Base-by-base conservation (phyloP, 2,113 vertebrate species). In the Psittacara wagleri region DNA sequence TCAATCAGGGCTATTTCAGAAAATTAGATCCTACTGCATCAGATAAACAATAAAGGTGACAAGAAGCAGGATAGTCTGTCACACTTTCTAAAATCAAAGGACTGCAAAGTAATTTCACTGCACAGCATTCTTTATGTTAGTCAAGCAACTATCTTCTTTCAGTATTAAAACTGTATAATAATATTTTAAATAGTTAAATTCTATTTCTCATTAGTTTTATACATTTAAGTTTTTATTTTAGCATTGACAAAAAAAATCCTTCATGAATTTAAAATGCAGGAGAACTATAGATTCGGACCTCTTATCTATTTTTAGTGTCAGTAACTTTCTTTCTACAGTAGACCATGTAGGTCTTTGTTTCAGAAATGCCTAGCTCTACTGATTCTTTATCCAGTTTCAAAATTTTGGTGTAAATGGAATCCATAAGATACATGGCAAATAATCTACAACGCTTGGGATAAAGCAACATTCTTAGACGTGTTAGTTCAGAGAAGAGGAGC, bases 391-490 rank as follows among this genome's bases (percentile, higher is more conserved):
- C 27, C 23, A 7, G 28, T 14, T 22, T 24, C 9, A 62, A 92
- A 87, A 16, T 39, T 64, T 27, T 49, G 29, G 9, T 44, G 19
- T 49, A 70, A 31, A 9, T 90, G 22, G 66, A 13, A 29, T 5
- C 46, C 3, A 29, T 74, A 48, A 72, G 2, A 4, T 64, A 13
- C 19, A n/a, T 1, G 4, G 5, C 2, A n/a, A 5, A n/a, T 13
- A 59, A 70, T 48, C 31, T 4, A 6, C 9, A 52, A 74, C 1
- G 1, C 19, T 33, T 64, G 10, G 10, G 17, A 23, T 76, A 55
- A 68, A 19, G 10, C 3, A 54, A 7, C 1, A 2, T 7, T 69
- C 55, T 44, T 27, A 62, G 7, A 66, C 2, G 7, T 55, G 29
- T 55, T 27, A 64, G 25, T 20, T 68, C 27, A 57, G 13, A 63